Conservation (phyloP, 2,888 invertebrate species). For the Thumatha senex region DNA sequence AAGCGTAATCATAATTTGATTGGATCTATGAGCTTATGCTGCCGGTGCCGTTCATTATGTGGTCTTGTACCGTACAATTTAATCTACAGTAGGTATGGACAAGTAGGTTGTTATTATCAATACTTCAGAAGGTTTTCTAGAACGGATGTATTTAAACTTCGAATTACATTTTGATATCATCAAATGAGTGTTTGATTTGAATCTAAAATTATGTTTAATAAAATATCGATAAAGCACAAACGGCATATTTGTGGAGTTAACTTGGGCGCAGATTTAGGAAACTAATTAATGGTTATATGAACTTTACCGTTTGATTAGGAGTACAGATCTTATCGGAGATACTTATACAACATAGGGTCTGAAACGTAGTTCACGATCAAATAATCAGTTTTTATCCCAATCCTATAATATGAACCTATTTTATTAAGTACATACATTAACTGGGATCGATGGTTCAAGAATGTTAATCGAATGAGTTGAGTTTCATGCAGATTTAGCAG, state of each 20-base stretch:
- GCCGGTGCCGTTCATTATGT: constrained; percentile 9
- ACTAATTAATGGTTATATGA: not conserved
- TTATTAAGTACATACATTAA: too few species aligned
- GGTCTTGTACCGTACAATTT: constrained; percentile 8
- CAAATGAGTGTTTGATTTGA: constrained; percentile 22
- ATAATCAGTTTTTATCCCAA: too few species aligned
- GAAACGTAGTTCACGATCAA: too few species aligned
- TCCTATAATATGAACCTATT: too few species aligned
- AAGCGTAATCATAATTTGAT: constrained; percentile 40
- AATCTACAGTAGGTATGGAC: constrained; percentile 10
- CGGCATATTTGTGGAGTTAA: not conserved
- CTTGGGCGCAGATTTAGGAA: not conserved
- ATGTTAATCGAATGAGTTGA: too few species aligned
- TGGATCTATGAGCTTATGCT: constrained; percentile 14
- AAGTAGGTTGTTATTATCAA: constrained; percentile 11
- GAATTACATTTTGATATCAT: constrained; percentile 21
- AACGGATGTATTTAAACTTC: constrained; percentile 32
- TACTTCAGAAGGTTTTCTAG: constrained; percentile 35
- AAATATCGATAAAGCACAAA: constrained; percentile 13
- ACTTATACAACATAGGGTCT: too few species aligned
- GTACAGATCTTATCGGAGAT: too few species aligned
- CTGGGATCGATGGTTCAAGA: too few species aligned
- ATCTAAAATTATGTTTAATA: constrained; percentile 19
- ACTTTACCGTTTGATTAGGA: too few species aligned
- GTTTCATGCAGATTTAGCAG: too few species aligned